Evolutionary conservation across 2,113 vertebrate species (phyloP).

Genomic region (Cyanoderma ruficeps): DNA sequence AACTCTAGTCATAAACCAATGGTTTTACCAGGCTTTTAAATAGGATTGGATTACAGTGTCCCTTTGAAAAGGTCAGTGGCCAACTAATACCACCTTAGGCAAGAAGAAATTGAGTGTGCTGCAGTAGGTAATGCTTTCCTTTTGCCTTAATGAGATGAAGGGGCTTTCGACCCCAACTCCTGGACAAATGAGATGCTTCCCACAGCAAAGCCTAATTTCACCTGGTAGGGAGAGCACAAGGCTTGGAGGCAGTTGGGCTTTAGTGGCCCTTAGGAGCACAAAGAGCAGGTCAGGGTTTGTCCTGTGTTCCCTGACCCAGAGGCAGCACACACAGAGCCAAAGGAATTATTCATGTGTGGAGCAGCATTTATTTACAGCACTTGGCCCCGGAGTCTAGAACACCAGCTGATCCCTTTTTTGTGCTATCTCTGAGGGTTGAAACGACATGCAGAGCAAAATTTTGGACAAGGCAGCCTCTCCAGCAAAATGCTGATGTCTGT

Average conservation of each 20-base stretch:
- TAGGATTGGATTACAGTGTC: background rate
- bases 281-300: background rate
- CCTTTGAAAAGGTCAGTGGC: background rate
- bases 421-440: slow-evolving; percentile 30
- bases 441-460: background rate
- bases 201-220: background rate
- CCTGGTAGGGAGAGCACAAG: background rate
- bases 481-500: slow-evolving; percentile 42
- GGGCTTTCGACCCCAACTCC: background rate
- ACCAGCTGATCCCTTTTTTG: slow-evolving; percentile 51
- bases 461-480: slow-evolving; percentile 16
- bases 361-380: slow-evolving; percentile 8
- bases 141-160: background rate
- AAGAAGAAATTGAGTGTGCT: background rate
- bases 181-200: background rate
- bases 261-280: background rate
- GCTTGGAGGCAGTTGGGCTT: background rate
- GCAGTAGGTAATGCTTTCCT: background rate
- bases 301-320: background rate
- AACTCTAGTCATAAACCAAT: background rate
- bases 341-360: slow-evolving; percentile 22
- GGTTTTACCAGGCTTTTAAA: background rate
- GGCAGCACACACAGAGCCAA: slow-evolving; percentile 1
- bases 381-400: slow-evolving; percentile 16
- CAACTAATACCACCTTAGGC: background rate